These are phyloP conservation scores for Drosophila pseudoobscura DNA, from an alignment of 1,140 invertebrate genomes.

Conservation along the genomic window DNA sequence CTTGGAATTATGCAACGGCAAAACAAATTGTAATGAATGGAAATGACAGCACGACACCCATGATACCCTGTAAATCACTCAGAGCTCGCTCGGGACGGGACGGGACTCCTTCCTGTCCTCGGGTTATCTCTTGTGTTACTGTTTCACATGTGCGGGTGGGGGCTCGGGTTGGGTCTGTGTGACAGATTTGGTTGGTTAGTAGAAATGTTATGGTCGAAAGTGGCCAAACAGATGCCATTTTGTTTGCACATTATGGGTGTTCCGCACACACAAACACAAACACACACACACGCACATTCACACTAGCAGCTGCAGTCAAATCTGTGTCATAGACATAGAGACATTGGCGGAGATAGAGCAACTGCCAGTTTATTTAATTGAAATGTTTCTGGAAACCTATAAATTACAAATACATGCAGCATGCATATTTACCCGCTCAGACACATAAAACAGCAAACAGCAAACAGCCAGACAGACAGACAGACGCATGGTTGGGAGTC, in stretches of 20 bases:
- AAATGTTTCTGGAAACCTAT: conserved; percentile 74
- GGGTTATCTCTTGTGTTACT: not conserved
- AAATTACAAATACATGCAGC: conserved; percentile 63
- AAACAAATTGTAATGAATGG: conserved; percentile 20
- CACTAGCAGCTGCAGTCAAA: conserved; percentile 18
- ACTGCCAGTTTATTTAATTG: conserved; percentile 78
- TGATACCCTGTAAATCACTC: conserved; percentile 30
- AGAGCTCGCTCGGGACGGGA: too few species aligned
- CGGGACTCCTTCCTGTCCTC: not conserved
- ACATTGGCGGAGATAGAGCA: conserved; percentile 2
- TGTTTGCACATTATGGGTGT: conserved; percentile 25
- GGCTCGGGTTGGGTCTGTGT: conserved; percentile 10
- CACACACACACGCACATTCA: not conserved
- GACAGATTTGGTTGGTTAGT: conserved; percentile 21
- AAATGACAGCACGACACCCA: conserved; percentile 8
- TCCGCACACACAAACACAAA: conserved; percentile 5
- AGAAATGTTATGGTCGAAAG: conserved; percentile 7
- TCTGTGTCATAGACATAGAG: conserved; percentile 24
- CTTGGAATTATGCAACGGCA: conserved; percentile 26
- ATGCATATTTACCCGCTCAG: conserved; percentile 22
- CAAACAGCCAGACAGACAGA: not conserved
- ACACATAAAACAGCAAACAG: not conserved
- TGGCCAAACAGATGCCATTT: conserved; percentile 32
- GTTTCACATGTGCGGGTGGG: too few species aligned
- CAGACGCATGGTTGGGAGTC: too few species aligned